Evolutionary conservation across 1,140 invertebrate species (phyloP), one percentile per base, ranked within the genome.

Genomic region (Heterodera carotae): DNA sequence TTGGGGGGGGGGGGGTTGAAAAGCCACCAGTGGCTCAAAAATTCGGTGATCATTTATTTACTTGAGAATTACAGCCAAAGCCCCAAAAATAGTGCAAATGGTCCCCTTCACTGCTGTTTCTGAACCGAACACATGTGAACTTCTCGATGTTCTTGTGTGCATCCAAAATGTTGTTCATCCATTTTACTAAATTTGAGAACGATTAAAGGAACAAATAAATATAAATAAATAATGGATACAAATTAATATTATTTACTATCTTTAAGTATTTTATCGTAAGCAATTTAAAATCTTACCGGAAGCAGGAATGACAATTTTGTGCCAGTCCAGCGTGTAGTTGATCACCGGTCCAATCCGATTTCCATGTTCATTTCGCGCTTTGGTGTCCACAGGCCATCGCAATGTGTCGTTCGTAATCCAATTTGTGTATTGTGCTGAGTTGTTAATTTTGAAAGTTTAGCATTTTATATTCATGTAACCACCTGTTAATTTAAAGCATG

Each of bases 91-190:
- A 74, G 64, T 74, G 72, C 25, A 74, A 43, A 62, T 74, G 72
- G 27, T 74, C 72, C 3, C 72, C 72, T 62, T 74, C 72, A 62
- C 56, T 74, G 25, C 56, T 62, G 64, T 74, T 74, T 56, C 56
- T 36, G 64, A 74, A 74, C 25, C 72, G 59, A n/a, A 74, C 64
- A 25, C 72, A 74, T 22, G 72, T 74, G 36, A 66, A 29, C 7
- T 56, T 56, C 27, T 74, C 72, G n/a, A 74, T 74, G 64, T 74
- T 74, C 64, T 74, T 74, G 72, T 74, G 72, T 1, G 72, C 72
- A 25, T 74, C 56, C 72, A 74, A 74, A 74, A 74, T 74, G 29
- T 74, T 74, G 59, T 74, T 74, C 22, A 74, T 59, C 72, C 72
- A 74, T 29, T 56, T 33, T 27, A 74, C 72, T 74, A 33, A 66